These are phyloP conservation scores for Brachirus orientalis DNA, from an alignment of 2,113 vertebrate species.

Conservation along the genomic window DNA sequence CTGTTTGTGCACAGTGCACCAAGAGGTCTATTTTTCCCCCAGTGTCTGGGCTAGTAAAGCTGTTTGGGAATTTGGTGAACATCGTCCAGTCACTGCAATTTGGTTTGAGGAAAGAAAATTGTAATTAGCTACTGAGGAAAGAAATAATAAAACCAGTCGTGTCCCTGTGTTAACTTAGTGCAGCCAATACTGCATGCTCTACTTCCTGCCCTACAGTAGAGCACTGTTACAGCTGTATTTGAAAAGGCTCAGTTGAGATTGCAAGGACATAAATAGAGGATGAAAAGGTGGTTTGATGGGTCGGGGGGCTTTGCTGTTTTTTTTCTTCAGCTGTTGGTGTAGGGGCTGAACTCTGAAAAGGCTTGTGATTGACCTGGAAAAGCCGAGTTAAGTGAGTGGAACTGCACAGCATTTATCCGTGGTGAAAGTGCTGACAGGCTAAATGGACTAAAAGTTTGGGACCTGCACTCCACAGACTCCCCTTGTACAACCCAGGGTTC, in stretches of 20 bases:
- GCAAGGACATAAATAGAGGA: conserved; percentile 64
- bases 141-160: conserved; percentile 40
- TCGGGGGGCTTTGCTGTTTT: conserved; percentile 7
- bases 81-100: conserved; percentile 43
- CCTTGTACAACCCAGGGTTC: conserved; percentile 44
- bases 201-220: conserved; percentile 31
- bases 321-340: conserved; percentile 32
- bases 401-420: conserved; percentile 70
- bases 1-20: too few species aligned
- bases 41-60: conserved; percentile 44
- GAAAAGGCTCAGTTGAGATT: conserved; percentile 65
- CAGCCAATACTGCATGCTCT: conserved; percentile 40
- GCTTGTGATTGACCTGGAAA: conserved; percentile 77
- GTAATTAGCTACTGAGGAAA: conserved; percentile 48
- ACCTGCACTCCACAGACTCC: conserved; percentile 31
- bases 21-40: conserved; percentile 50
- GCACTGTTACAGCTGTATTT: conserved; percentile 42
- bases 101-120: conserved; percentile 37
- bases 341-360: conserved; percentile 65
- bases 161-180: conserved; percentile 49
- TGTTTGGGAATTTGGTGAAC: conserved; percentile 58
- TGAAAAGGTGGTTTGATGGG: conserved; percentile 60
- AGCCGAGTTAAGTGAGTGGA: conserved; percentile 75
- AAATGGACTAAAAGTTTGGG: conserved; percentile 63
- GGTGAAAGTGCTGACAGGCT: conserved; percentile 74